These are phyloP conservation scores for Wiebesia pumilae DNA, from an alignment of 1,140 invertebrate genomes.

Conservation along the genomic window DNA sequence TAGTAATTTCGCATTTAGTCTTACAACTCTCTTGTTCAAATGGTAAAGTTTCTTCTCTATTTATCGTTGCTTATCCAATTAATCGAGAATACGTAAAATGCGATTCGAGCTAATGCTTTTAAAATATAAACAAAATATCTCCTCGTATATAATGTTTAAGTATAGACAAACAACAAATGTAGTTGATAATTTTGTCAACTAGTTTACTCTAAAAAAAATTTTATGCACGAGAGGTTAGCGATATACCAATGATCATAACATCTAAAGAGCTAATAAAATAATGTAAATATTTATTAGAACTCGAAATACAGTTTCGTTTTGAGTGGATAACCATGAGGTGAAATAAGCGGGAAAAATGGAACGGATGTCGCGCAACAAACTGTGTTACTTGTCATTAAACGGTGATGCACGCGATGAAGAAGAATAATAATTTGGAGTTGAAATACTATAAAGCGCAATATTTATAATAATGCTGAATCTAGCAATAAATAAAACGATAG, in stretches of 20 bases:
- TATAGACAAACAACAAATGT: too few species aligned
- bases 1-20: neutral
- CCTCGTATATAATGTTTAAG: too few species aligned
- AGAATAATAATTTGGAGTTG: neutral
- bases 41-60: neutral
- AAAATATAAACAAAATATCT: neutral
- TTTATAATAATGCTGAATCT: neutral
- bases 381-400: neutral
- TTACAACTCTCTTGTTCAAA: neutral
- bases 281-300: neutral
- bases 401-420: neutral
- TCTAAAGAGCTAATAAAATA: neutral
- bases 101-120: neutral
- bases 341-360: conserved; percentile 9
- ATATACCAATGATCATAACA: too few species aligned
- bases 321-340: neutral
- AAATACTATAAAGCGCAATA: neutral
- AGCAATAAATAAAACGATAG: too few species aligned
- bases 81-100: neutral
- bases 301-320: neutral
- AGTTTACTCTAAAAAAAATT: too few species aligned
- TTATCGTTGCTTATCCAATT: too few species aligned
- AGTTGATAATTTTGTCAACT: too few species aligned
- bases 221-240: too few species aligned
- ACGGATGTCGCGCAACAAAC: conserved; percentile 18